These are phyloP conservation scores for Hemitrygon akajei DNA, from an alignment of 2,797 vertebrate species.

Conservation along the genomic window DNA sequence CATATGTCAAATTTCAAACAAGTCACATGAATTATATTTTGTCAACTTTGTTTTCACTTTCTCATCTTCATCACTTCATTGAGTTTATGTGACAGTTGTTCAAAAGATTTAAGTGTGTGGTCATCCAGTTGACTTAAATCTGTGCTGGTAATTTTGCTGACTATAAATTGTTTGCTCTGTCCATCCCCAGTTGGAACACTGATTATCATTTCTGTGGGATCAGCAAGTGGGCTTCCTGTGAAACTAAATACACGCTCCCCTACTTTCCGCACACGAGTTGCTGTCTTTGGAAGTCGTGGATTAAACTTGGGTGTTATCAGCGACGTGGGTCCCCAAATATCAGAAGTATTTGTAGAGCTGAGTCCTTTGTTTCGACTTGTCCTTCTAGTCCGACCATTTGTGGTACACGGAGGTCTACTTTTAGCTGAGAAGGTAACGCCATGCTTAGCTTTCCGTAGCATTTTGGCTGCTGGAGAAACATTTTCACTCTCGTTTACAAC, in stretches of 20 bases:
- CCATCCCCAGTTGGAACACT: slow-evolving; percentile 53
- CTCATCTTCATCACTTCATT: background rate
- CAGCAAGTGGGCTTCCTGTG: slow-evolving; percentile 59
- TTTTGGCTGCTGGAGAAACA: slow-evolving; percentile 1
- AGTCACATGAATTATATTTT: background rate
- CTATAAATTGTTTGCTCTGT: slow-evolving; percentile 57
- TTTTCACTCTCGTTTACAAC: slow-evolving; percentile 3
- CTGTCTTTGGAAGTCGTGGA: slow-evolving; percentile 59
- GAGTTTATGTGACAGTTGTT: slow-evolving; percentile 48
- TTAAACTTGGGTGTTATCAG: slow-evolving; percentile 56
- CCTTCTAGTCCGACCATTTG: background rate
- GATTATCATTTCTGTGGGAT: slow-evolving; percentile 51
- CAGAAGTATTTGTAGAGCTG: slow-evolving; percentile 51
- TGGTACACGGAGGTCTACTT: slow-evolving; percentile 12
- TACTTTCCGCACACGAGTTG: slow-evolving; percentile 49
- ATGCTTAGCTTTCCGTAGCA: background rate
- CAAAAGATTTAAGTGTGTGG: slow-evolving; percentile 53
- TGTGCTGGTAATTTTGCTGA: slow-evolving; percentile 54
- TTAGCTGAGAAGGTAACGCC: background rate
- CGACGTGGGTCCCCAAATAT: slow-evolving; percentile 50
- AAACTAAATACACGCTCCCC: slow-evolving; percentile 56
- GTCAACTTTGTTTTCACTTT: background rate
- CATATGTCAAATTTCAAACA: background rate
- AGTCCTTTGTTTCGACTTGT: slow-evolving; percentile 40
- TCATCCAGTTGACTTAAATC: slow-evolving; percentile 54